These are phyloP conservation scores for Druon quercuslanigerum DNA, from an alignment of 1,140 invertebrate species.

Conservation along the genomic window DNA sequence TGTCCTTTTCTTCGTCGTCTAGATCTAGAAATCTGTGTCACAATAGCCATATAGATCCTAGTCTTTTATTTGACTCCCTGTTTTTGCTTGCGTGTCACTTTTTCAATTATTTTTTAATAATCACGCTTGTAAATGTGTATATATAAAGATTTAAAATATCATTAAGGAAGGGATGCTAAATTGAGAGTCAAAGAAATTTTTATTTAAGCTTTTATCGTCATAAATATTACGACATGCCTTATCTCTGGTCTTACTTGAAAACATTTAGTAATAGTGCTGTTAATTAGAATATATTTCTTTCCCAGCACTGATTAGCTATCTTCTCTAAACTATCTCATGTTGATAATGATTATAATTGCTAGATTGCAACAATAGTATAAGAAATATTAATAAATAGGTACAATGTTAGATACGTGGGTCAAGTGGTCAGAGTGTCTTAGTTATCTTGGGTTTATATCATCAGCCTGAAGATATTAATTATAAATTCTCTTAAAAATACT, in stretches of 20 bases:
- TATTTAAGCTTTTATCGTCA: neutral
- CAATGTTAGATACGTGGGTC: too few relatives aligned
- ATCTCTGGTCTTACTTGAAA: neutral
- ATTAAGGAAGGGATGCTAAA: neutral
- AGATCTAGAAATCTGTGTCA: slow-evolving; percentile 21
- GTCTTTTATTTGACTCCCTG: neutral
- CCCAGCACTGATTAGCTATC: slow-evolving; percentile 4
- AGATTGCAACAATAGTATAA: neutral
- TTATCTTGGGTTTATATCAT: too few relatives aligned
- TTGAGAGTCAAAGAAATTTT: neutral
- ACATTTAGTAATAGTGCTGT: slow-evolving; percentile 10
- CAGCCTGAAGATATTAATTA: too few relatives aligned
- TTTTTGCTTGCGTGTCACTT: neutral
- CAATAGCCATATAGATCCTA: neutral
- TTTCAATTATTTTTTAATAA: neutral
- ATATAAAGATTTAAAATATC: neutral
- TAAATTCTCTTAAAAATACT: too few relatives aligned
- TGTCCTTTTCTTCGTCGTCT: neutral
- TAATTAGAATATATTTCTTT: slow-evolving; percentile 13
- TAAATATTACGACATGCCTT: slow-evolving; percentile 9
- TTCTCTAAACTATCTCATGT: slow-evolving; percentile 9
- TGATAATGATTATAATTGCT: neutral
- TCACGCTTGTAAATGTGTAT: too few relatives aligned
- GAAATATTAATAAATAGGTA: too few relatives aligned
- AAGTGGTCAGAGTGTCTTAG: too few relatives aligned